Evolutionary conservation across 2,113 vertebrate genomes (phyloP), one percentile per base, ranked within the genome.

Genomic region (Mormyrus lacerda): DNA sequence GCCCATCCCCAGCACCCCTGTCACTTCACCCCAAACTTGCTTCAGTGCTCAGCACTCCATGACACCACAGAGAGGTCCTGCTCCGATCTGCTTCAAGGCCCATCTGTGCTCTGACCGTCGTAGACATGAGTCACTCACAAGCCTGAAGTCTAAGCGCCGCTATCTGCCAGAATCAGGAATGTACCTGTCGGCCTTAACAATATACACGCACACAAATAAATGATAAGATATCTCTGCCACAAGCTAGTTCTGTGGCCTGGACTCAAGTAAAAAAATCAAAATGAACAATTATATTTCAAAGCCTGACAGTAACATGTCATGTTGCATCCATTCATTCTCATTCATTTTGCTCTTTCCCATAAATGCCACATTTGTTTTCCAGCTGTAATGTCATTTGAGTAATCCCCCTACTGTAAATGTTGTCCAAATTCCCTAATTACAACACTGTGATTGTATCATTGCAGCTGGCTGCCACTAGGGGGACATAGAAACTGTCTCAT

Each of bases 361-460:
- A 69, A 88, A 69, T 88, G 44, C 58, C n/a, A 31, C 39, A 65
- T 88, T 79, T 35, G 69, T 48, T 82, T 39, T 79, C 42, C 69
- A 4, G 69, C 65, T 79, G 27, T 79, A 45, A 35, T 51, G n/a
- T 27, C 27, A 35, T 87, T 55, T 87, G 19, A 24, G 21, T 87
- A 65, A 87, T 79, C 88, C 65, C 69, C 88, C 39, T 51, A n/a
- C n/a, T n/a, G n/a, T n/a, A 79, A 79, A 88, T 79, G 27, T 39
- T 82, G 69, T 53, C 15, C 27, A 79, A 79, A 51, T 51, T 11
- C 19, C 88, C 88, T 76, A 88, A 51, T 79, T 88, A 79, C 8
- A 17, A 27, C 13, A 27, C n/a, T 27, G 3, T 79, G 55, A n/a
- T 47, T 79, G 88, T 31, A 76, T 82, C 88, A 53, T 51, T 88